Conservation (phyloP, 2,797 vertebrate species). For the Falco peregrinus region DNA sequence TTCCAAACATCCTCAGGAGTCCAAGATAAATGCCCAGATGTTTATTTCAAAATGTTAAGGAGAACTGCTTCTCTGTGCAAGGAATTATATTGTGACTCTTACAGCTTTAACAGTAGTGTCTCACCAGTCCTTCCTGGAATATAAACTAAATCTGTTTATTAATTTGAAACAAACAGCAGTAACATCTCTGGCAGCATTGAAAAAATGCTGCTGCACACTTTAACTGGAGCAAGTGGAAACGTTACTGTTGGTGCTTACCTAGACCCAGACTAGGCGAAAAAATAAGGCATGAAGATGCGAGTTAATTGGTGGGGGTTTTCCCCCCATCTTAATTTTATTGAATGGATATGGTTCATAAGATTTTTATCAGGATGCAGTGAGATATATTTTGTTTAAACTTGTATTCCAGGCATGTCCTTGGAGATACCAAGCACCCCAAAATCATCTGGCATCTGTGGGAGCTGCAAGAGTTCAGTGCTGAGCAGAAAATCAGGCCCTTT, state of each 20-base stretch:
- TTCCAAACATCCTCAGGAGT: neutral
- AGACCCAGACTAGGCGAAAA: neutral
- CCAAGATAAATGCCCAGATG: neutral
- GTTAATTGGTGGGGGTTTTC: neutral
- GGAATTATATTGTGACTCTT: neutral
- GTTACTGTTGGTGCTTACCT: neutral
- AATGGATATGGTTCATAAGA: neutral
- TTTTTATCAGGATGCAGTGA: neutral
- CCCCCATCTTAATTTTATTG: neutral
- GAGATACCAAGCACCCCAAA: neutral
- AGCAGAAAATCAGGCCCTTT: slow-evolving; percentile 54
- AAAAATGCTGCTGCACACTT: neutral
- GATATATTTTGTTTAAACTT: neutral
- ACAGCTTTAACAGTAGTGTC: neutral
- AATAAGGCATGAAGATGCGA: neutral
- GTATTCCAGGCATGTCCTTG: neutral
- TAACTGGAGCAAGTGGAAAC: neutral
- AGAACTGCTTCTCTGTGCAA: neutral
- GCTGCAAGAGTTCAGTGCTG: neutral
- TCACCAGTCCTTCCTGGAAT: neutral
- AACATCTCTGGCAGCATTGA: neutral
- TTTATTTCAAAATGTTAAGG: neutral
- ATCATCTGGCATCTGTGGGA: slow-evolving; percentile 8
- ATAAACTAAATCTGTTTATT: neutral
- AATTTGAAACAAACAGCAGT: neutral